Evolutionary conservation across 1,140 invertebrate genomes (phyloP).

Genomic region (Atopsyche davidsoni): DNA sequence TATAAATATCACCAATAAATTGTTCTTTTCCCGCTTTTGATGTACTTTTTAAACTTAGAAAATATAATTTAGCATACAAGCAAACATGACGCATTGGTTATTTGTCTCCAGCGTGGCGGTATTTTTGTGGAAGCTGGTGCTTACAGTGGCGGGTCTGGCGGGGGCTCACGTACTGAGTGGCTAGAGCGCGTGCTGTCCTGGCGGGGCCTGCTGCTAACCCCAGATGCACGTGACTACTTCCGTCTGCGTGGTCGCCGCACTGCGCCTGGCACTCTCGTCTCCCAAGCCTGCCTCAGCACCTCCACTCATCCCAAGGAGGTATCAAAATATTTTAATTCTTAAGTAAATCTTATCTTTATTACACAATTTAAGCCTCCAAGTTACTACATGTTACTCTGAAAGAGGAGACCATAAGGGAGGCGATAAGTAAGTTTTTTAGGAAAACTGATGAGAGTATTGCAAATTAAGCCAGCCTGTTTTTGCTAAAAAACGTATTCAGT

Average conservation of each 20-base stretch:
- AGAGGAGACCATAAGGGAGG: no score
- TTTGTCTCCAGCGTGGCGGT: constrained; percentile 48
- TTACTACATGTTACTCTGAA: no score
- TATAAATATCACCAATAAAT: no score
- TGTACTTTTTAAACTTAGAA: no score
- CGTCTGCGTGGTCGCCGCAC: constrained; percentile 51
- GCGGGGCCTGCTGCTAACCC: constrained; percentile 68
- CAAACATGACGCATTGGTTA: no score
- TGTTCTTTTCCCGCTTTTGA: no score
- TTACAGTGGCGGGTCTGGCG: constrained; percentile 35
- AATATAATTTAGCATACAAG: no score
- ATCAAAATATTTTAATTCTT: constrained; percentile 8
- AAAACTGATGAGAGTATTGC: no score
- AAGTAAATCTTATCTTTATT: not conserved
- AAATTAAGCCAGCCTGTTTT: not conserved
- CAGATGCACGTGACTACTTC: constrained; percentile 65
- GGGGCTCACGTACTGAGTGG: constrained; percentile 58
- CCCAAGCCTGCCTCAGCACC: constrained; percentile 69
- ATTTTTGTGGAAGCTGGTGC: constrained; percentile 59
- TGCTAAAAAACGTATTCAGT: not conserved
- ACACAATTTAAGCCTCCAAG: no score
- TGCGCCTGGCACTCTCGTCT: constrained; percentile 51
- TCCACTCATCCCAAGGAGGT: constrained; percentile 69
- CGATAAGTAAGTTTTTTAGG: no score
- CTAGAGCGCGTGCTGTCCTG: constrained; percentile 65